Conservation (phyloP, 2,888 invertebrate species). For the Meandrusa payeni region DNA sequence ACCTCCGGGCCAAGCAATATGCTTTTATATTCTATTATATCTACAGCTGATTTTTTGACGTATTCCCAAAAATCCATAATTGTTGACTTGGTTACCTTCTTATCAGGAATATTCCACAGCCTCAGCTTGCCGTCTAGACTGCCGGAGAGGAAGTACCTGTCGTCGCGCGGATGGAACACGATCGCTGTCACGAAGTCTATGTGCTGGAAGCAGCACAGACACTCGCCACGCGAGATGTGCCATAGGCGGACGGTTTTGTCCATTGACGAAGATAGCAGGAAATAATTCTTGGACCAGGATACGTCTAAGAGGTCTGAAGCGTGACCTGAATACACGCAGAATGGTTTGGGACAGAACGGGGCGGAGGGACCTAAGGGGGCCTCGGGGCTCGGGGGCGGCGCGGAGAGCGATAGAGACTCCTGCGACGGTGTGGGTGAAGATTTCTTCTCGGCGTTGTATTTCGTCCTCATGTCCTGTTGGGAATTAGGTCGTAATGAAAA, state of each 20-base stretch:
- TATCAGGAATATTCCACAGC: constrained; percentile 99
- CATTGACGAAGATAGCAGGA: constrained; percentile 98
- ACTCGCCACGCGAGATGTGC: constrained; percentile 98
- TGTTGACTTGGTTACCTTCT: constrained; percentile 84
- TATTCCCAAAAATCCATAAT: too few species aligned
- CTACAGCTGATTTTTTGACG: too few species aligned
- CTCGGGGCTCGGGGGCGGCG: constrained; percentile 76
- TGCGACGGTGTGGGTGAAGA: constrained; percentile 96
- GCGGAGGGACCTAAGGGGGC: constrained; percentile 80
- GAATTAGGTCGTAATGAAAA: too few species aligned
- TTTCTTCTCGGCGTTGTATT: constrained; percentile 93
- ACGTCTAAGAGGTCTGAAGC: constrained; percentile 97
- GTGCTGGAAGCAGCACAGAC: constrained; percentile 99
- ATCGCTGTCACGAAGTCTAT: constrained; percentile 99
- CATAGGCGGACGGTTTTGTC: constrained; percentile 97
- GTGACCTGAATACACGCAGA: constrained; percentile 96
- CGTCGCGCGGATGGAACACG: constrained; percentile 97
- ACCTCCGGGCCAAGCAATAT: too few species aligned
- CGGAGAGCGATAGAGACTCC: constrained; percentile 87
- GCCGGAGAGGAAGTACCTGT: constrained; percentile 96
- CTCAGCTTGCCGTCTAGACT: constrained; percentile 98
- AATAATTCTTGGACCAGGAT: constrained; percentile 99
- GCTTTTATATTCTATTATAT: too few species aligned
- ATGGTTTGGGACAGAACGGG: constrained; percentile 93
- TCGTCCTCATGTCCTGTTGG: constrained; percentile 94